phyloP scores from a whole-genome alignment of 2,113 vertebrate genomes.

The Serilophus lunatus region DNA sequence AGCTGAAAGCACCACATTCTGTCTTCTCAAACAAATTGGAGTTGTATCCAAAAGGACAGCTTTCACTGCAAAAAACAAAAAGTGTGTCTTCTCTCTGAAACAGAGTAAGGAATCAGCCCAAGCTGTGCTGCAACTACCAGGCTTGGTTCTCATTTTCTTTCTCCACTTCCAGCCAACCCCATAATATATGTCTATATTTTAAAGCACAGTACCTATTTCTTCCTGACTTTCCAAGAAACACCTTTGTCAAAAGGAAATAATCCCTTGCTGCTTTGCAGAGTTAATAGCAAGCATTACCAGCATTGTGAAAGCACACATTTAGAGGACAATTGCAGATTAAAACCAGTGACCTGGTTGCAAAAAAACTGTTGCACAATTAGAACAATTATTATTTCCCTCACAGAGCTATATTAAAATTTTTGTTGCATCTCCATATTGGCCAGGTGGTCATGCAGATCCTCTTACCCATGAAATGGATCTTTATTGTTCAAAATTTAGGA shows the following conservation, averaged over 20 bases:
- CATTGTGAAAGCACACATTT: background rate
- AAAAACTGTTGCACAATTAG: background rate
- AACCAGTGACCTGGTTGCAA: background rate
- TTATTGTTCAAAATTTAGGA: background rate
- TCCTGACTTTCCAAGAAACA: constrained; percentile 1
- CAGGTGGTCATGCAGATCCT: background rate
- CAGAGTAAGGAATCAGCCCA: background rate
- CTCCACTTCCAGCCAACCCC: background rate
- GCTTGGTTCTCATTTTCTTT: background rate
- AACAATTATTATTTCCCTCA: background rate
- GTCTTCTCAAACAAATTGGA: background rate
- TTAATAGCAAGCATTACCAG: background rate
- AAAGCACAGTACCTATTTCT: background rate
- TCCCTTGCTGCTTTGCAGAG: constrained; percentile 33
- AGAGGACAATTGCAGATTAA: background rate
- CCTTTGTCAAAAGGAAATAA: background rate
- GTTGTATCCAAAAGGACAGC: background rate
- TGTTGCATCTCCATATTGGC: background rate
- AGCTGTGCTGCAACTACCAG: background rate
- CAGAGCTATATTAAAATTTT: background rate
- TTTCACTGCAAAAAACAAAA: background rate
- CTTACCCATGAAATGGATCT: background rate
- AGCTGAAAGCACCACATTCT: background rate
- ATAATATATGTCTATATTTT: background rate
- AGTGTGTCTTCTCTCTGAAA: background rate